Evolutionary conservation across 2,797 vertebrate species (phyloP).

Genomic region (Tauraco hartlaubi): DNA sequence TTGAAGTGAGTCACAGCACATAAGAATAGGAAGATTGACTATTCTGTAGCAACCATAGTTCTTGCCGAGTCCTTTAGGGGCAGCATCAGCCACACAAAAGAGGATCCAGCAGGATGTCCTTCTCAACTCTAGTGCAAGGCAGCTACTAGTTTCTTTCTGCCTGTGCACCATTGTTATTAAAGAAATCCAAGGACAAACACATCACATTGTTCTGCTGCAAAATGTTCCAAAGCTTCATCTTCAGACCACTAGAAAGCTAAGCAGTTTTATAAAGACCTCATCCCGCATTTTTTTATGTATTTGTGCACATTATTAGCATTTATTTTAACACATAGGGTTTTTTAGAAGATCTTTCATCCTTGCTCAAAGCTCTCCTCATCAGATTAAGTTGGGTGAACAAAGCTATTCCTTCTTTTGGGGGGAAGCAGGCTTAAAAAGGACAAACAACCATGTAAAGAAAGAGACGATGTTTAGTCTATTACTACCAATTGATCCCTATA

Average conservation of each 20-base stretch:
- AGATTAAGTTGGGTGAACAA: not conserved
- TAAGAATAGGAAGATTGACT: not conserved
- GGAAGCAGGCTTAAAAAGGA: not conserved
- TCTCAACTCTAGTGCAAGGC: not conserved
- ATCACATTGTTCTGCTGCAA: not conserved
- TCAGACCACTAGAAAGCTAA: not conserved
- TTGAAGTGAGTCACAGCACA: not conserved
- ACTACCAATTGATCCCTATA: not conserved
- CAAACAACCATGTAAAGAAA: not conserved
- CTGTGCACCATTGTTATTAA: not conserved
- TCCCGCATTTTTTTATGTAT: not conserved
- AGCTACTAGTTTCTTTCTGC: not conserved
- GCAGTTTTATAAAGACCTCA: not conserved
- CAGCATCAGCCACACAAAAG: not conserved
- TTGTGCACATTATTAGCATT: not conserved
- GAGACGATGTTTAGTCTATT: not conserved
- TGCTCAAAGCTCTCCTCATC: not conserved
- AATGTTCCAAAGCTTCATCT: not conserved
- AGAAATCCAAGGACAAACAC: not conserved
- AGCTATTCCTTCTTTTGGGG: not conserved
- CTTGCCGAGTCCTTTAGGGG: rapidly evolving
- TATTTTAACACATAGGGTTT: not conserved
- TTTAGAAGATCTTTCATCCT: not conserved
- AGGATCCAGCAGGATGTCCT: not conserved
- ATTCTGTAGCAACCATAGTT: not conserved